Conservation (phyloP, 2,797 vertebrate genomes). For the Pempheris klunzingeri region DNA sequence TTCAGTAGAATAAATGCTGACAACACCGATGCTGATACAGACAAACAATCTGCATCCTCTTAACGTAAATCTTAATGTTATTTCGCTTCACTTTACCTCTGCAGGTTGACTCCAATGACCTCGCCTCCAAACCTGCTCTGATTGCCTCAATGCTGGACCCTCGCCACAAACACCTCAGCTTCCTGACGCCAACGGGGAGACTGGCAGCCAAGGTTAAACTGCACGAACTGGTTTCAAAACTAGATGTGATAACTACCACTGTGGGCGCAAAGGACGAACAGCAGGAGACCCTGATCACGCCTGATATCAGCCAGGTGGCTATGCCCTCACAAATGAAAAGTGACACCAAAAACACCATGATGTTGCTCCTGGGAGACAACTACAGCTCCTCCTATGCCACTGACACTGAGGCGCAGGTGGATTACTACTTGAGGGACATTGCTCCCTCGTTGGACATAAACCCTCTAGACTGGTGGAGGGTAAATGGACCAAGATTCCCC, state of each 20-base stretch:
- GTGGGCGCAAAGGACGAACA: conserved; percentile 65
- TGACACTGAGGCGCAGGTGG: conserved; percentile 76
- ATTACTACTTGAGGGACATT: conserved; percentile 78
- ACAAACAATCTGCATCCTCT: neutral
- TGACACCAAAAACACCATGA: conserved; percentile 77
- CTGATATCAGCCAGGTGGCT: conserved; percentile 56
- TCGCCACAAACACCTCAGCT: conserved; percentile 79
- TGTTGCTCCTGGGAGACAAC: conserved; percentile 76
- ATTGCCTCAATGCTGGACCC: conserved; percentile 79
- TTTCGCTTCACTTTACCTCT: conserved; percentile 16
- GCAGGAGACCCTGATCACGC: conserved; percentile 67
- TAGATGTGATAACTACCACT: conserved; percentile 42
- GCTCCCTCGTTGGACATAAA: conserved; percentile 72
- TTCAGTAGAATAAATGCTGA: neutral
- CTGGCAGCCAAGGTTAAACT: conserved; percentile 78
- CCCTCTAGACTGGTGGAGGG: conserved; percentile 77
- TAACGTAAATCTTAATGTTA: neutral
- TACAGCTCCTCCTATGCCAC: conserved; percentile 78
- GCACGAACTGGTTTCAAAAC: conserved; percentile 73
- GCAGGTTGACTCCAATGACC: conserved; percentile 68
- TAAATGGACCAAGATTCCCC: conserved; percentile 74
- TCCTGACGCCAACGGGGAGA: conserved; percentile 69
- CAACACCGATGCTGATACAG: neutral
- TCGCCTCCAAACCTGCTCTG: conserved; percentile 76
- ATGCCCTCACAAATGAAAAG: conserved; percentile 57